phyloP scores from a whole-genome alignment of 2,888 invertebrate species.

The Idaea aversata region DNA sequence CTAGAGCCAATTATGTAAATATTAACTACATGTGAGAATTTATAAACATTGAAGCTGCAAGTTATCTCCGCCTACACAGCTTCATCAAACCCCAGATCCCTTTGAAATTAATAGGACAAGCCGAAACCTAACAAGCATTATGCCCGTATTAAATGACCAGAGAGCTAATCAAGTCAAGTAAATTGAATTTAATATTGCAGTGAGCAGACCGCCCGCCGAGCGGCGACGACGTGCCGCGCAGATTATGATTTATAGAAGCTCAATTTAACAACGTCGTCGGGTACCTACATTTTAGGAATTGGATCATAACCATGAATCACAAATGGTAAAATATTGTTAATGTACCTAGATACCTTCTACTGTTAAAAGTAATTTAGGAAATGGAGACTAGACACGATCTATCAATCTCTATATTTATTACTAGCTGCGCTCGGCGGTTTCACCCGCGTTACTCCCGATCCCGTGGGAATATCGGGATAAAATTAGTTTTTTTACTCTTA shows the following conservation, averaged over 20 bases:
- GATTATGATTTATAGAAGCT: constrained; percentile 24
- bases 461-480: too few species aligned
- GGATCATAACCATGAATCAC: constrained; percentile 3
- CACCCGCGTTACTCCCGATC: too few species aligned
- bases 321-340: neutral
- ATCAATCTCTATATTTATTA: neutral
- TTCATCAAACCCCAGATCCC: neutral
- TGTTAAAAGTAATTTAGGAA: neutral
- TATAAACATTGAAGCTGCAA: neutral
- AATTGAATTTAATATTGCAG: constrained; percentile 27
- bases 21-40: too few species aligned
- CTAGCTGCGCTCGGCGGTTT: too few species aligned
- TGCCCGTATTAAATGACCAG: constrained; percentile 15
- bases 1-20: too few species aligned
- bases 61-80: neutral
- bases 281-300: constrained; percentile 2
- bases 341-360: neutral
- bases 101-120: constrained; percentile 2
- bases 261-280: neutral
- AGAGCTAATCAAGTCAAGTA: constrained; percentile 25
- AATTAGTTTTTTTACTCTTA: too few species aligned
- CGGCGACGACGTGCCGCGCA: constrained; percentile 13
- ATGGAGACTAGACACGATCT: neutral
- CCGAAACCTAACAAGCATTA: constrained; percentile 4
- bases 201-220: constrained; percentile 15